Percentiles rank a stretch among this genome's conserved stretches.
phyloP scores from a whole-genome alignment of 2,113 vertebrate species.

The Esox niger region DNA sequence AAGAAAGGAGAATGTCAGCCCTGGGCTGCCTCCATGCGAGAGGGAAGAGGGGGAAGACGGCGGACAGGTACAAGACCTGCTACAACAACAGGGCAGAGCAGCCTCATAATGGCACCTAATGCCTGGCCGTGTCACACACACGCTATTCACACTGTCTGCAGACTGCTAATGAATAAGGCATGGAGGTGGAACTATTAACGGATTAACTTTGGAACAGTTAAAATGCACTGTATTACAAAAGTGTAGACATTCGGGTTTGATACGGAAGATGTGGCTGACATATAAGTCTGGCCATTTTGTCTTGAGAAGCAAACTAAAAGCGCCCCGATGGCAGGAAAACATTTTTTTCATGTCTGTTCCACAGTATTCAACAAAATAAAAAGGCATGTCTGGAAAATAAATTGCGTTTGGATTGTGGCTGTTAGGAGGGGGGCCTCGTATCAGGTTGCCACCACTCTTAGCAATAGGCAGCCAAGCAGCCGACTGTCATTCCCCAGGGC shows the following conservation, averaged over 20 bases:
- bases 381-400: too few relatives aligned
- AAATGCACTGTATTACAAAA: too few relatives aligned
- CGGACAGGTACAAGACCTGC: neutral
- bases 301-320: too few relatives aligned
- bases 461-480: slow-evolving; percentile 26
- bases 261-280: too few relatives aligned
- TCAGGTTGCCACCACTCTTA: slow-evolving; percentile 36
- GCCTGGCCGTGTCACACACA: neutral
- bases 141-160: neutral
- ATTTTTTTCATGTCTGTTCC: too few relatives aligned
- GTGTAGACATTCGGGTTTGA: too few relatives aligned
- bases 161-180: neutral
- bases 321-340: too few relatives aligned
- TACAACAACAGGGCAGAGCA: neutral
- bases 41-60: neutral
- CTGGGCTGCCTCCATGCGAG: slow-evolving; percentile 33
- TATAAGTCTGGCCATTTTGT: too few relatives aligned
- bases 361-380: too few relatives aligned
- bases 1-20: slow-evolving; percentile 72
- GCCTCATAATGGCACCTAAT: neutral
- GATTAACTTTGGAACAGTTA: too few relatives aligned
- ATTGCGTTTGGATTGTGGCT: too few relatives aligned
- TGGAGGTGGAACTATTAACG: too few relatives aligned
- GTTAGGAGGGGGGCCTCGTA: slow-evolving; percentile 18
- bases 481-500: slow-evolving; percentile 36